Evolutionary conservation across 2,888 invertebrate genomes (phyloP).

Genomic region (Ormia ochracea): DNA sequence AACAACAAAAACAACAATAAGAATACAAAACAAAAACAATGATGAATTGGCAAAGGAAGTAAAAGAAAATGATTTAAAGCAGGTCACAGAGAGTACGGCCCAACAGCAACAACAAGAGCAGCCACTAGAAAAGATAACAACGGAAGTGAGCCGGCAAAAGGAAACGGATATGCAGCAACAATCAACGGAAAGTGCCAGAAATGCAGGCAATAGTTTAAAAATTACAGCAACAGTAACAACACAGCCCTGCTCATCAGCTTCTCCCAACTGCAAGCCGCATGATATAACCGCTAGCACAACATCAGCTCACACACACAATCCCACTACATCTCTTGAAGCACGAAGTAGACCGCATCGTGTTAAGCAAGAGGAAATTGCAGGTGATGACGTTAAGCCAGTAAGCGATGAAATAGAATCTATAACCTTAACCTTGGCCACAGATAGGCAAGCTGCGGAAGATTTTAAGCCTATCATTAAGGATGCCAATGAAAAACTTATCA

Average conservation of each 20-base stretch:
- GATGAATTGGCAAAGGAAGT: conserved; percentile 38
- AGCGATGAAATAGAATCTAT: neutral
- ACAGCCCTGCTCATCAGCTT: neutral
- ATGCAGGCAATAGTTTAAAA: conserved; percentile 37
- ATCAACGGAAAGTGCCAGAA: conserved; percentile 43
- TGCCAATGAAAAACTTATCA: conserved; percentile 70
- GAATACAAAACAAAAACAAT: conserved; percentile 27
- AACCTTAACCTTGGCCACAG: conserved; percentile 3
- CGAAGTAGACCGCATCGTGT: neutral
- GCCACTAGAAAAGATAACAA: conserved; percentile 58
- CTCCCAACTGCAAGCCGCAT: neutral
- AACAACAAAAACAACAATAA: conserved; percentile 7
- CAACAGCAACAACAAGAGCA: conserved; percentile 47
- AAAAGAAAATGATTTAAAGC: conserved; percentile 27
- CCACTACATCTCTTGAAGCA: neutral
- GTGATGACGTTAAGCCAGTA: conserved; percentile 48
- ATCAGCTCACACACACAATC: neutral
- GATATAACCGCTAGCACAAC: neutral
- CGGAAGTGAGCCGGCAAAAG: conserved; percentile 53
- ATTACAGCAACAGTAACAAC: conserved; percentile 47
- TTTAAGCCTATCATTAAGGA: conserved; percentile 71
- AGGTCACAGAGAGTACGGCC: conserved; percentile 39
- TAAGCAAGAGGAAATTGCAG: conserved; percentile 32
- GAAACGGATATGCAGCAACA: conserved; percentile 62
- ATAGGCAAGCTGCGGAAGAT: conserved; percentile 66